Evolutionary conservation across 2,113 vertebrate genomes (phyloP).

Genomic region (Acanthisitta chloris): DNA sequence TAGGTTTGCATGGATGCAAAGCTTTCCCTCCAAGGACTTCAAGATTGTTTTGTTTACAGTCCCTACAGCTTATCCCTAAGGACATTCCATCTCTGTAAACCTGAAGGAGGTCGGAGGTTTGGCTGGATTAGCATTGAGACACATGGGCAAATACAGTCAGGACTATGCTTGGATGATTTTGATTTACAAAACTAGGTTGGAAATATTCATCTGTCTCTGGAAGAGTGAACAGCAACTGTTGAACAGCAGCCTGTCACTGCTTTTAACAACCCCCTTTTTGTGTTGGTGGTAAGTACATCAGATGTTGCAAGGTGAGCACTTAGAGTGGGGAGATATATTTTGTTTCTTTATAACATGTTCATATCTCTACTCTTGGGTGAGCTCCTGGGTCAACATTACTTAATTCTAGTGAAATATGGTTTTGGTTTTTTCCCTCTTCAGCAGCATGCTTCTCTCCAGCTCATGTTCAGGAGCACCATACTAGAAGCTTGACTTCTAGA

Average conservation of each 20-base stretch:
- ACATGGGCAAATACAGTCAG: background rate
- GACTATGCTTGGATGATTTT: background rate
- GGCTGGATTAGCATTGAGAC: background rate
- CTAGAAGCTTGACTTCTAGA: too few relatives aligned
- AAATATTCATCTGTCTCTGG: background rate
- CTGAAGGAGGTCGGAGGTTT: background rate
- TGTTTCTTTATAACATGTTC: background rate
- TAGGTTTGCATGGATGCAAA: background rate
- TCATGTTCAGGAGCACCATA: too few relatives aligned
- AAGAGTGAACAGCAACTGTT: background rate
- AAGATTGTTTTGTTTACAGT: background rate
- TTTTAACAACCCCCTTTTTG: background rate
- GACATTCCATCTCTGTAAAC: background rate
- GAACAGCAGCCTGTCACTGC: background rate
- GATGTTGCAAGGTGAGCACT: background rate
- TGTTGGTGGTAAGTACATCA: background rate
- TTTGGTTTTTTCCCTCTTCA: background rate
- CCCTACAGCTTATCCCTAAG: background rate
- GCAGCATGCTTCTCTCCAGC: background rate
- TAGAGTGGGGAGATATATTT: background rate
- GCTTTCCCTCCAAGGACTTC: background rate
- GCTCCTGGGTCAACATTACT: background rate
- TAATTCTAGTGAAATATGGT: background rate
- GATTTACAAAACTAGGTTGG: slow-evolving; percentile 5
- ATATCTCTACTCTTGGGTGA: background rate